These are phyloP conservation scores for Nibea albiflora DNA, from an alignment of 2,113 vertebrate genomes.

Conservation along the genomic window DNA sequence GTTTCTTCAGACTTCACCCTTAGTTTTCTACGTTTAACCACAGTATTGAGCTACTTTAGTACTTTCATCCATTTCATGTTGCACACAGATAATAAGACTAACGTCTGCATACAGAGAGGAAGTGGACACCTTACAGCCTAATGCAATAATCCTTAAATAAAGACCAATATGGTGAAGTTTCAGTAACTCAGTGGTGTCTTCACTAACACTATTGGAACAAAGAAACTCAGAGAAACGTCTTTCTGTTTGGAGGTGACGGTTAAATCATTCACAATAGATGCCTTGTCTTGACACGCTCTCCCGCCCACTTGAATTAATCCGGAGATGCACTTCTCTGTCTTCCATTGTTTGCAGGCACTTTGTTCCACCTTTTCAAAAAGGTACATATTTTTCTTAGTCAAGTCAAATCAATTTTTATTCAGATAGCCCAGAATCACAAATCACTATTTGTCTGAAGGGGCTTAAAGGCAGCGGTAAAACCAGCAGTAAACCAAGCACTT, in stretches of 20 bases:
- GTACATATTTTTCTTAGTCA: not conserved
- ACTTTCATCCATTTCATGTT: not conserved
- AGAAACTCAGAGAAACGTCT: not conserved
- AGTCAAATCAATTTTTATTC: not conserved
- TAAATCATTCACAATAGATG: not conserved
- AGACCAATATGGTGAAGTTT: not conserved
- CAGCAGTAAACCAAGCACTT: not conserved
- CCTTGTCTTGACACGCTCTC: not conserved
- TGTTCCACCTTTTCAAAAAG: not conserved
- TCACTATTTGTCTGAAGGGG: not conserved
- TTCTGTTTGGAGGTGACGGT: not conserved
- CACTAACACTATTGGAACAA: not conserved
- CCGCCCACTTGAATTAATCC: not conserved
- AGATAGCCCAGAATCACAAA: not conserved
- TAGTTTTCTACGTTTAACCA: not conserved
- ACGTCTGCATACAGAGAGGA: not conserved
- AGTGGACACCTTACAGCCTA: not conserved
- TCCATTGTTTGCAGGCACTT: constrained; percentile 1
- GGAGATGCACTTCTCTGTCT: not conserved
- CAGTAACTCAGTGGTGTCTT: not conserved
- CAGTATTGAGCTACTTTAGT: not conserved
- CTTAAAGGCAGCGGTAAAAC: not conserved
- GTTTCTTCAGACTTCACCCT: not conserved
- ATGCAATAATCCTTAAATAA: not conserved
- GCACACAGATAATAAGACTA: not conserved